Conservation (phyloP, 64 coral and sea anemone genomes). For the Montipora cactus region DNA sequence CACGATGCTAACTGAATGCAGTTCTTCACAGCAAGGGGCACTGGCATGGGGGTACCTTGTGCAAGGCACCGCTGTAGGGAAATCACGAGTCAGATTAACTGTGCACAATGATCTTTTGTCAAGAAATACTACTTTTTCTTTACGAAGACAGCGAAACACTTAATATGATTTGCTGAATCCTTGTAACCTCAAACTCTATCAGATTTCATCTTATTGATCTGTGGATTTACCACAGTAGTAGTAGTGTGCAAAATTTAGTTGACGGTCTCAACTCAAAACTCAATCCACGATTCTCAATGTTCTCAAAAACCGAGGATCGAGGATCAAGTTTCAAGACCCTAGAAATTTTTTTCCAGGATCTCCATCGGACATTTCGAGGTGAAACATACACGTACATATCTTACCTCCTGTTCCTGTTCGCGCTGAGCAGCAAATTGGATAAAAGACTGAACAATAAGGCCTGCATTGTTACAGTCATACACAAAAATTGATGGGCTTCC, state of each 20-base stretch:
- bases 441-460: slow-evolving; percentile 92
- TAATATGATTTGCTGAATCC: no score
- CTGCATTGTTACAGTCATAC: slow-evolving; percentile 99
- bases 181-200: no score
- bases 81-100: not conserved
- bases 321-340: no score
- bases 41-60: slow-evolving; percentile 86
- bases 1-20: slow-evolving; percentile 98
- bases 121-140: no score
- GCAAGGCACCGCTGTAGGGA: slow-evolving; percentile 80
- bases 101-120: not conserved
- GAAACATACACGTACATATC: not conserved
- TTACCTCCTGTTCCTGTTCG: slow-evolving; percentile 96
- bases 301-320: no score
- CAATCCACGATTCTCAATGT: no score
- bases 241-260: no score
- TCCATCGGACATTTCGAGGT: no score
- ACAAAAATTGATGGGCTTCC: slow-evolving; percentile 99
- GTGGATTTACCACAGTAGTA: not conserved
- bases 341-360: no score
- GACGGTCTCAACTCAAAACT: no score
- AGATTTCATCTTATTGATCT: no score
- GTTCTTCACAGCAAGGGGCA: slow-evolving; percentile 90
- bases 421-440: slow-evolving; percentile 90
- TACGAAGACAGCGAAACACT: no score